Evolutionary conservation across 2,797 vertebrate species (phyloP), one percentile per base, ranked within the genome.

Genomic region (Enteromius anoplus): DNA sequence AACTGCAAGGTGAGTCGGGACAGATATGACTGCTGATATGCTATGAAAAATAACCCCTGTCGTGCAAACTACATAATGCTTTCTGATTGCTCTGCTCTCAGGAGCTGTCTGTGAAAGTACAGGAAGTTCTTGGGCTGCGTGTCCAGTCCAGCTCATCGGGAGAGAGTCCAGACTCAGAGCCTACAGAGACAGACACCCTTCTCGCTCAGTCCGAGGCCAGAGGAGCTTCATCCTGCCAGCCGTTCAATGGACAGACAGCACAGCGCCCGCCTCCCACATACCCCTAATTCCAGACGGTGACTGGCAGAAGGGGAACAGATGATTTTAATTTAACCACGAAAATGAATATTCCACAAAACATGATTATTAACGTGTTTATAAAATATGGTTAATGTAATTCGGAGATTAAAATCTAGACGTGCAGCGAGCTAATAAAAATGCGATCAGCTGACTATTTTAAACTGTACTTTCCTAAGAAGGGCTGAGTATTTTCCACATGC

Each of bases 41-140:
- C 23, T 29, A 1, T 79, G 47, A 79, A 68, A 34, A 81, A 21
- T 17, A 47, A 32, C 53, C 23, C 5, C 62, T 9, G 58, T 19
- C 34, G 34, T 32, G 40, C 4, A n/a, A 47, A 17, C 11, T 72
- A 4, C 5, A 23, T 49, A 49, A 32, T 71, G 11, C 37, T 47
- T 60, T 60, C n/a, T 72, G 12, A 26, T 34, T 23, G 12, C 7
- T 53, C 1, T 7, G 8, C 55, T 32, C 32, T 29, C 86, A 97
- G 97, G 96, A 98, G 80, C 92, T 97, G 32, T 96, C 96, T 2
- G 88, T 92, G 55, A 95, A 94, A 23, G 96, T 97, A 83, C 95
- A 94, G 92, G 95, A 96, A 89, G 93, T 97, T 5, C 90, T 98
- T 85, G 96, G 96, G 0, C 88, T 96, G 42, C 91, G 71, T 0